phyloP scores from a whole-genome alignment of 1,140 invertebrate genomes.

The Drosophila azteca region DNA sequence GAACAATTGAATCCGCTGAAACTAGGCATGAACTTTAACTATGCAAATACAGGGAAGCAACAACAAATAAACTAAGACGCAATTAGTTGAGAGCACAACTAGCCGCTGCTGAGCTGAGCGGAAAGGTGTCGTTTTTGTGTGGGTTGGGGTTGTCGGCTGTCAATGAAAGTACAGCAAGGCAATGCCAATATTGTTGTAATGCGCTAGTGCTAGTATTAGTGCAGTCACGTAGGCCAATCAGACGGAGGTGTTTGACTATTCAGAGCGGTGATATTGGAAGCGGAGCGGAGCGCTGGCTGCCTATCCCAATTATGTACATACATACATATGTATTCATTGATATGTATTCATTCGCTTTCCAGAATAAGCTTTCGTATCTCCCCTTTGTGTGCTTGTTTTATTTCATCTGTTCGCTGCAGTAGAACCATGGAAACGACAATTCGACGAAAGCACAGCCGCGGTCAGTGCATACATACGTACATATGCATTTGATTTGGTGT shows the following conservation, averaged over 20 bases:
- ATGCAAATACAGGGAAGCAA: conserved; percentile 5
- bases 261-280: too few species aligned
- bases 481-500: not conserved
- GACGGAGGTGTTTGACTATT: not conserved
- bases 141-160: conserved; percentile 18
- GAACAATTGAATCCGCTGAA: too few species aligned
- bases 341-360: too few species aligned
- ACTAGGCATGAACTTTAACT: too few species aligned
- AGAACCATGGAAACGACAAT: conserved; percentile 36
- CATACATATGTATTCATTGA: too few species aligned
- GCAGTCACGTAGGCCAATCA: conserved; percentile 45
- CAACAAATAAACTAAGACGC: conserved; percentile 65
- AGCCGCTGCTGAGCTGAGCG: conserved; percentile 1
- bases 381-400: conserved; percentile 39
- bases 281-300: too few species aligned
- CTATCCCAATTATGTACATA: too few species aligned
- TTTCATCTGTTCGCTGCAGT: conserved; percentile 37
- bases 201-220: conserved; percentile 3
- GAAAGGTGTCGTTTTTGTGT: conserved; percentile 15
- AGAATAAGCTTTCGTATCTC: conserved; percentile 32
- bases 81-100: conserved; percentile 54
- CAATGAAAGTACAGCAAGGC: conserved; percentile 30
- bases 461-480: conserved; percentile 20
- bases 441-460: conserved; percentile 30
- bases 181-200: conserved; percentile 42